phyloP scores from a whole-genome alignment of 2,113 vertebrate species.

The Podarcis muralis region DNA sequence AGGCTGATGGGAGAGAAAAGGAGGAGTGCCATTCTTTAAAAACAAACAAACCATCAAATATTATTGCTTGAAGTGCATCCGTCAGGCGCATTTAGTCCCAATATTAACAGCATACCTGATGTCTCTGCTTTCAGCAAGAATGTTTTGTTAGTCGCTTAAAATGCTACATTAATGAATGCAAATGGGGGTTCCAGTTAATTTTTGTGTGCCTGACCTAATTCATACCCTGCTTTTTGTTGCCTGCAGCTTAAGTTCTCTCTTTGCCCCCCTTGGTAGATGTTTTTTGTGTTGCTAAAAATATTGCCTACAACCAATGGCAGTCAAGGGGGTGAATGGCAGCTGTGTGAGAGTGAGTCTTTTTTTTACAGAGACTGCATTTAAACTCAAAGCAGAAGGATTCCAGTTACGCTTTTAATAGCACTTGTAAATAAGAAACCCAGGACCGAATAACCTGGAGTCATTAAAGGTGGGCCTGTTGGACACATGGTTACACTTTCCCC shows the following conservation, averaged over 20 bases:
- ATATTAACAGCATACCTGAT: not conserved
- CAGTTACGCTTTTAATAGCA: not conserved
- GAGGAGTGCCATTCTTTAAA: not conserved
- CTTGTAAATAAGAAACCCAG: not conserved
- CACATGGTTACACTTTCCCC: not conserved
- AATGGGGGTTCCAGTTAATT: not conserved
- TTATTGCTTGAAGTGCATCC: not conserved
- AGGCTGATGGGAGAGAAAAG: not conserved
- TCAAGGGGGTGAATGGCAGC: slow-evolving; percentile 20
- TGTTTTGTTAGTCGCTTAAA: slow-evolving; percentile 28
- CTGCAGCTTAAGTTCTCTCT: slow-evolving; percentile 12
- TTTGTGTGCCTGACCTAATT: not conserved
- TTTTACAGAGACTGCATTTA: not conserved
- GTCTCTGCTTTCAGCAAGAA: not conserved
- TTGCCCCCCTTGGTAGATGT: not conserved
- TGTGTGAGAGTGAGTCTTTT: not conserved
- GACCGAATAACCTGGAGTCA: fast-evolving
- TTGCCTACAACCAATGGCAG: slow-evolving; percentile 20
- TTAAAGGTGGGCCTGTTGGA: slow-evolving; percentile 22
- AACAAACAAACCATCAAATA: not conserved
- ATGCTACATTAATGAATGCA: not conserved
- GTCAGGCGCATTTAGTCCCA: not conserved
- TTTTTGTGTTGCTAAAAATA: slow-evolving; percentile 30
- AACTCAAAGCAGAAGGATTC: slow-evolving; percentile 14
- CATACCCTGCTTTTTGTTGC: slow-evolving; percentile 19